phyloP scores from a whole-genome alignment of 2,113 vertebrate genomes.

The Heterocephalus glaber region DNA sequence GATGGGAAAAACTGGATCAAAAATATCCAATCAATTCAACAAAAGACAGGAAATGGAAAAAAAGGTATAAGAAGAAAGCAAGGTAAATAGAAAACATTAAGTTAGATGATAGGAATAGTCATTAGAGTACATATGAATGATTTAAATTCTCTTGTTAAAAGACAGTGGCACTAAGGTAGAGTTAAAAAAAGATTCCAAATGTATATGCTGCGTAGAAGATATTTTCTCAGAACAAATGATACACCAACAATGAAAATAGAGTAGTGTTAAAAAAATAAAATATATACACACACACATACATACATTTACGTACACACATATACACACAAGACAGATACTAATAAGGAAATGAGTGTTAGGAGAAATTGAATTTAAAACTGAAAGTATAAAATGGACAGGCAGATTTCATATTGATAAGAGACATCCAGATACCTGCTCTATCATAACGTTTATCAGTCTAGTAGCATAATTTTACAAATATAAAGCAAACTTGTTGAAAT shows the following conservation, averaged over 20 bases:
- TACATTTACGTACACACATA: not conserved
- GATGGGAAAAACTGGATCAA: not conserved
- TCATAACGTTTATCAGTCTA: not conserved
- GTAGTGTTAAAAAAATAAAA: not conserved
- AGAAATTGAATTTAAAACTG: not conserved
- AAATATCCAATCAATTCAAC: not conserved
- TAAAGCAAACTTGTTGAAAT: not conserved
- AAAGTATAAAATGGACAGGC: not conserved
- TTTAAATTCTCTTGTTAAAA: not conserved
- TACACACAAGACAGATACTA: not conserved
- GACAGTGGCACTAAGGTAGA: not conserved
- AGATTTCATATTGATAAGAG: constrained; percentile 9
- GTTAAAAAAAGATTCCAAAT: not conserved
- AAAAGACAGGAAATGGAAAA: not conserved
- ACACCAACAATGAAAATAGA: not conserved
- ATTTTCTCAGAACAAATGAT: not conserved
- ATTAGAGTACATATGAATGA: not conserved
- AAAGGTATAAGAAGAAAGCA: not conserved
- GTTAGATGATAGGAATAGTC: not conserved
- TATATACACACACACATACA: not conserved
- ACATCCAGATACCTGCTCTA: not conserved
- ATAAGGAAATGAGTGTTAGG: not conserved
- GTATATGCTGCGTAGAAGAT: not conserved
- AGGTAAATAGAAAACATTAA: not conserved
- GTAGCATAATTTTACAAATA: not conserved